Evolutionary conservation across 2,888 invertebrate species (phyloP).

Genomic region (Tetragnatha montana): DNA sequence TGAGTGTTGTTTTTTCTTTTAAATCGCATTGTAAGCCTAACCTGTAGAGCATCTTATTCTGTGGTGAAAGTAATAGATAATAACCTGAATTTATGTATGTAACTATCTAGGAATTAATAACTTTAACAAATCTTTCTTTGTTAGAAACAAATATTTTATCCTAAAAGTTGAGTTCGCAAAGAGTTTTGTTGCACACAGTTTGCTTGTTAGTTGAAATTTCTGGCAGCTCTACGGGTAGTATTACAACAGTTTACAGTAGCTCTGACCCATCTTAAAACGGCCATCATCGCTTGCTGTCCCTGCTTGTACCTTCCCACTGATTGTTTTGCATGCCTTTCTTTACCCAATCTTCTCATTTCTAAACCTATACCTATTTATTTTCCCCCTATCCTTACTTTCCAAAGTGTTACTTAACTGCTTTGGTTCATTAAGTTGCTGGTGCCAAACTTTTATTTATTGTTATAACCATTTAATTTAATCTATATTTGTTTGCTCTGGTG

Average conservation of each 20-base stretch:
- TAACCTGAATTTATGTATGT: too few species aligned
- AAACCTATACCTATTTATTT: neutral
- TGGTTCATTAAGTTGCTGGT: slow-evolving; percentile 21
- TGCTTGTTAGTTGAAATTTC: neutral
- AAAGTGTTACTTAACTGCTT: neutral
- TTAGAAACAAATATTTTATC: too few species aligned
- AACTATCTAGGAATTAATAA: too few species aligned
- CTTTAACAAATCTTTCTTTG: too few species aligned
- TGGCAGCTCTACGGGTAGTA: slow-evolving; percentile 50
- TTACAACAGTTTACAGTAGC: slow-evolving; percentile 8
- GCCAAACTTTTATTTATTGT: slow-evolving; percentile 21
- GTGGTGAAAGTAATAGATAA: too few species aligned
- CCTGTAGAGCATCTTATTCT: too few species aligned
- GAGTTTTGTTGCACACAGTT: neutral
- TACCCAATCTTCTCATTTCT: slow-evolving; percentile 1
- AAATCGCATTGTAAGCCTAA: too few species aligned
- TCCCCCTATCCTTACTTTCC: neutral
- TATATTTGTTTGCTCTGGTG: slow-evolving; percentile 53
- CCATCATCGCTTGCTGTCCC: slow-evolving; percentile 51
- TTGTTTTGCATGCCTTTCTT: slow-evolving; percentile 45
- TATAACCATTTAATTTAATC: slow-evolving; percentile 35
- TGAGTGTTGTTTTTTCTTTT: too few species aligned
- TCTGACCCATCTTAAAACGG: slow-evolving; percentile 25
- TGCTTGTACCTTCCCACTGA: slow-evolving; percentile 26
- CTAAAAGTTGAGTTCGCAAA: too few species aligned